phyloP scores from a whole-genome alignment of 2,888 invertebrate genomes.

The Baronia brevicornis region DNA sequence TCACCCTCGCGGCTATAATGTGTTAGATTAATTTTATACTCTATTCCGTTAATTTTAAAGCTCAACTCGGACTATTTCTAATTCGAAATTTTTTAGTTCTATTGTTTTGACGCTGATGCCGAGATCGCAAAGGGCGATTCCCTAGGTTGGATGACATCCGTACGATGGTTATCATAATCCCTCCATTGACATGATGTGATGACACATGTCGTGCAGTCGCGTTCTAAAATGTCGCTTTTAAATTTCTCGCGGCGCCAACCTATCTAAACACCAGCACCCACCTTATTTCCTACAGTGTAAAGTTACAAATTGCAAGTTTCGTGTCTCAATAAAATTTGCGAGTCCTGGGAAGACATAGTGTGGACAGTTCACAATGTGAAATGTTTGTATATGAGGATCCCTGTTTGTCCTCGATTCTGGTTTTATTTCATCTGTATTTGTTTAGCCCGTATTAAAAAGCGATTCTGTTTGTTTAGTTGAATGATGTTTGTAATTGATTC shows the following conservation, averaged over 20 bases:
- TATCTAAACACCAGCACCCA: constrained; percentile 21
- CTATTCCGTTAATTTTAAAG: not conserved
- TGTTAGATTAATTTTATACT: constrained; percentile 7
- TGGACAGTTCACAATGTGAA: constrained; percentile 59
- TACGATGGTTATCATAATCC: constrained; percentile 75
- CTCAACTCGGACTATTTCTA: not conserved
- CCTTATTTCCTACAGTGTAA: constrained; percentile 30
- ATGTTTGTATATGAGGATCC: constrained; percentile 61
- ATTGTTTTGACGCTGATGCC: constrained; percentile 34
- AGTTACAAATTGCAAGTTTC: constrained; percentile 22
- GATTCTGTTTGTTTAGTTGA: constrained; percentile 35
- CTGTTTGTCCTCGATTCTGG: constrained; percentile 42
- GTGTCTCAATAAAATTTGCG: constrained; percentile 22
- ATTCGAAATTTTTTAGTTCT: constrained; percentile 31
- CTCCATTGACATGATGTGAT: constrained; percentile 75
- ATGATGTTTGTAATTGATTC: constrained; percentile 17
- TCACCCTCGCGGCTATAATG: constrained; percentile 41
- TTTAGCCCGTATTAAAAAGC: constrained; percentile 43
- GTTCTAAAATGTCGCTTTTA: constrained; percentile 65
- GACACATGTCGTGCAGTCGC: constrained; percentile 72
- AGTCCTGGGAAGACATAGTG: constrained; percentile 51
- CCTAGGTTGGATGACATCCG: constrained; percentile 68
- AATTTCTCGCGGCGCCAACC: constrained; percentile 33
- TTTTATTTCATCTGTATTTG: constrained; percentile 48
- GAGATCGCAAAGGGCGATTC: constrained; percentile 72